Evolutionary conservation across 2,113 vertebrate species (phyloP).

Genomic region (Nettapus auritus): DNA sequence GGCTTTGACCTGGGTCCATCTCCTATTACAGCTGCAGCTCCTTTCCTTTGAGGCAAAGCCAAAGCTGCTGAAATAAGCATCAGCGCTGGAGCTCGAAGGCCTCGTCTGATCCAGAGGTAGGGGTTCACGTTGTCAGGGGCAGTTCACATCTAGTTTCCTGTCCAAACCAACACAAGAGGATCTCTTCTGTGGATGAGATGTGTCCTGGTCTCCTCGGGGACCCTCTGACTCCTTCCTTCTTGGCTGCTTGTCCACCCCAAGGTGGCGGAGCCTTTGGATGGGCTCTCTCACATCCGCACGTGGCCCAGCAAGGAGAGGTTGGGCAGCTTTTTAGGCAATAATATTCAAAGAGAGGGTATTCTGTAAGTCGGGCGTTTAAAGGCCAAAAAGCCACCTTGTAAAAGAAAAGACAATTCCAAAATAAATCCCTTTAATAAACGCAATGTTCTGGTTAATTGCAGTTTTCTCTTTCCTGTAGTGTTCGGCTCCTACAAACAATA

Average conservation of each 20-base stretch:
- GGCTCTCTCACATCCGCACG: background rate
- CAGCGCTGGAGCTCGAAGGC: background rate
- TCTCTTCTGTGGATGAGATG: background rate
- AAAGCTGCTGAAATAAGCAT: background rate
- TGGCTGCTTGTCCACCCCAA: fast-evolving
- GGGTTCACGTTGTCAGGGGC: background rate
- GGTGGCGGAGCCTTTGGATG: background rate
- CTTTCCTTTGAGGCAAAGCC: constrained; percentile 38
- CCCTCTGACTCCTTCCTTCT: background rate
- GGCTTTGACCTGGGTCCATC: constrained; percentile 6
- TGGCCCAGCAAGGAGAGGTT: background rate
- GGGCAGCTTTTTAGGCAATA: background rate
- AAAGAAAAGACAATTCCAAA: background rate
- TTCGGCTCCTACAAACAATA: background rate
- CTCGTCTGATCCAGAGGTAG: background rate
- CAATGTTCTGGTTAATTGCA: background rate
- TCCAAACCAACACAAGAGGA: background rate
- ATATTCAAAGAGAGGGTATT: fast-evolving
- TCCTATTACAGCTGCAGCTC: constrained; percentile 1
- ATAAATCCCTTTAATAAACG: background rate
- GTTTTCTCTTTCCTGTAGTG: background rate
- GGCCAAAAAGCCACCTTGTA: background rate
- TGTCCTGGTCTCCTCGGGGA: background rate
- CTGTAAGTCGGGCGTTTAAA: background rate
- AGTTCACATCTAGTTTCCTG: background rate